Evolutionary conservation across 1,140 invertebrate species (phyloP).

Genomic region (Drosophila ohnishii): DNA sequence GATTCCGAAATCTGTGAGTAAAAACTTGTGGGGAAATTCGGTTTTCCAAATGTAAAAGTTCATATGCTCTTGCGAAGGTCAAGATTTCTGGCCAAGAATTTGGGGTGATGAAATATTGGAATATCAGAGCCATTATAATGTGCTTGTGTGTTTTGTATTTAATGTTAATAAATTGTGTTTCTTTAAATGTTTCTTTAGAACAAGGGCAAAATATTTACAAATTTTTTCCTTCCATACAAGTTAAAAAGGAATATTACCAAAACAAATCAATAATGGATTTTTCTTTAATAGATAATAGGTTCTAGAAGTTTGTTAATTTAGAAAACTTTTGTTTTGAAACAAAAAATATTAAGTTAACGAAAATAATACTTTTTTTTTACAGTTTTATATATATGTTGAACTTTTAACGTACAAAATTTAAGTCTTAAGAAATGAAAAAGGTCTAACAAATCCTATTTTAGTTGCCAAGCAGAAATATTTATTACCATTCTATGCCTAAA

Average conservation of each 20-base stretch:
- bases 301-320: not conserved
- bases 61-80: slow-evolving; percentile 37
- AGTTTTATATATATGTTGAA: not conserved
- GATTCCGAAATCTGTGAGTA: slow-evolving; percentile 18
- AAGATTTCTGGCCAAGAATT: slow-evolving; percentile 19
- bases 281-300: not conserved
- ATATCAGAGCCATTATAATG: slow-evolving; percentile 5
- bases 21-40: slow-evolving; percentile 29
- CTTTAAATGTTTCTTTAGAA: not conserved
- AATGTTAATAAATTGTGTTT: slow-evolving; percentile 1
- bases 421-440: not conserved
- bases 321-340: not conserved
- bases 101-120: slow-evolving; percentile 3
- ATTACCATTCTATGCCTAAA: not conserved
- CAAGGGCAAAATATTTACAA: slow-evolving; percentile 6
- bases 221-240: not conserved
- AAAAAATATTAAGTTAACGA: not conserved
- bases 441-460: not conserved
- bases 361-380: not conserved
- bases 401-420: not conserved
- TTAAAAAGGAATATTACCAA: not conserved
- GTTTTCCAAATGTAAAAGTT: slow-evolving; percentile 18
- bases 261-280: not conserved
- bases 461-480: not conserved
- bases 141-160: slow-evolving; percentile 1